A percentile compares a stretch with the other conserved stretches of the same genome.
phyloP scores from a whole-genome alignment of 2,113 vertebrate genomes.

The Anguilla rostrata region DNA sequence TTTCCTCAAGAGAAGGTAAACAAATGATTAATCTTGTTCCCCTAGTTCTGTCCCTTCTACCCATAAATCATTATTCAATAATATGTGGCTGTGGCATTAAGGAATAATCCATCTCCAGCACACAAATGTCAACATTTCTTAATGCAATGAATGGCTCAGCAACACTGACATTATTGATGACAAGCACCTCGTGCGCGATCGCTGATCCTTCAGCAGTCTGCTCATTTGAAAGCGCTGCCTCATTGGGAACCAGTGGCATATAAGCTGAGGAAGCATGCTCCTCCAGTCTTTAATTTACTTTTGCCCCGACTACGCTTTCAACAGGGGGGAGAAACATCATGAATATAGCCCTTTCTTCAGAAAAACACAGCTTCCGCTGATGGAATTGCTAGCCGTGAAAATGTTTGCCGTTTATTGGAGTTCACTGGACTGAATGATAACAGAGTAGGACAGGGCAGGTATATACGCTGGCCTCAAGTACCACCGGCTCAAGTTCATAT shows the following conservation, averaged over 20 bases:
- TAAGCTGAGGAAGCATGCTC: not conserved
- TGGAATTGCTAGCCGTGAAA: conserved; percentile 6
- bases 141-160: not conserved
- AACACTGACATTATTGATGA: not conserved
- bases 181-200: not conserved
- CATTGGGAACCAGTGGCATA: not conserved
- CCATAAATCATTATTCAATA: not conserved
- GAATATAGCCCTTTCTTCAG: not conserved
- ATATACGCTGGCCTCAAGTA: no score
- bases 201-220: not conserved
- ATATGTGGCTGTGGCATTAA: not conserved
- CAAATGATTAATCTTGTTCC: not conserved
- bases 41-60: not conserved
- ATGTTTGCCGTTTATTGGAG: not conserved
- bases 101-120: not conserved
- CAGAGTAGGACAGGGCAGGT: no score
- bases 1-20: not conserved
- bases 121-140: not conserved
- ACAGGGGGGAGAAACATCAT: not conserved
- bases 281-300: not conserved
- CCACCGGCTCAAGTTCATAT: no score
- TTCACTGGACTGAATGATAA: no score
- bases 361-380: not conserved
- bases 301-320: not conserved
- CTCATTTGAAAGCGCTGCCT: not conserved